Base-by-base conservation (phyloP, 2,888 invertebrate species). In the Eristalis tenax region DNA sequence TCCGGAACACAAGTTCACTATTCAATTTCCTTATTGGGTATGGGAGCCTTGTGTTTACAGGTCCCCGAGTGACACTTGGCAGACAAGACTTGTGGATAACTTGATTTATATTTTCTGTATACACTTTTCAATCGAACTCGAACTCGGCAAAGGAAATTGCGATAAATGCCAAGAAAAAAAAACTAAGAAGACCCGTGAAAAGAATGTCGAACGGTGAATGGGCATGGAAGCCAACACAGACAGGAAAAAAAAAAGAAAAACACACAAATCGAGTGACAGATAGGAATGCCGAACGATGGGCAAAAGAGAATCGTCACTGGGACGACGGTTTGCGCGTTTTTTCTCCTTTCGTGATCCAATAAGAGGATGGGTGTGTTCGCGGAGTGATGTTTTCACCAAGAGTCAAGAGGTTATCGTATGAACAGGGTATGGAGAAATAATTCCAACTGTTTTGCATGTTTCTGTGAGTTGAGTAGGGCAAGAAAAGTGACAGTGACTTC, bases 161-260 rank as follows among this genome's bases (percentile, higher is more conserved):
- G 65, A 79, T 65, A 79, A 73, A 73, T 73, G 79, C 79, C 71
- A 79, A 79, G 65, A 65, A 70, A 61, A 61, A 28, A 65, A 15
- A 28, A 28, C 26, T n/a, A 1, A 59, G 43, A 61, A 43, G 65
- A 32, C 23, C 26, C 26, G n/a, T 2, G 28, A 43, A 43, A 76
- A 68, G 59, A 61, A 68, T 38, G 73, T 63, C 32, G 61, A 74
- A 73, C 73, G 59, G 73, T 59, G 65, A 79, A 73, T 43, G 63
- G 63, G 35, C 59, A 59, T 2, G 64, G 35, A 83, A 63, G 76
- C 61, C 26, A 73, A 83, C 59, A 13, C 35, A 15, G 22, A 13
- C 15, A 28, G 4, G 15, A 56, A 28, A 22, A 57, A 59, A 32
- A 76, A 65, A 26, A 59, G 23, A 23, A 59, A 59, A 59, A 28